phyloP scores from a whole-genome alignment of 1,140 invertebrate genomes.

The Drosophila varians region DNA sequence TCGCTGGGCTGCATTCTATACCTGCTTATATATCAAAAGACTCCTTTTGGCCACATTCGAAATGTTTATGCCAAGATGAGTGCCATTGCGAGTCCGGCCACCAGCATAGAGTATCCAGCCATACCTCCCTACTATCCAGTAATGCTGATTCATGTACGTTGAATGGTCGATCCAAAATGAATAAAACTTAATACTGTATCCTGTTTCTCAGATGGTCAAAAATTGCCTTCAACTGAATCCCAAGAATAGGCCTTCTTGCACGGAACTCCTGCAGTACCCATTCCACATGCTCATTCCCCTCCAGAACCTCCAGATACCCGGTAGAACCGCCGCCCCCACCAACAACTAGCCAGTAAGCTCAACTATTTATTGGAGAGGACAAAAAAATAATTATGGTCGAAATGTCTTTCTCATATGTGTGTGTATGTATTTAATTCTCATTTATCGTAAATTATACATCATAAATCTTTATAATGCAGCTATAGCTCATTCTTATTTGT shows the following conservation, averaged over 20 bases:
- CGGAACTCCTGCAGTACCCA: slow-evolving; percentile 88
- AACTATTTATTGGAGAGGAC: slow-evolving; percentile 21
- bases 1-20: slow-evolving; percentile 98
- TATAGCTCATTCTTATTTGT: slow-evolving; percentile 40
- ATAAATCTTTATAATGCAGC: slow-evolving; percentile 72
- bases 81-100: slow-evolving; percentile 91
- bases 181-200: not conserved
- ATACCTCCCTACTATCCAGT: slow-evolving; percentile 71
- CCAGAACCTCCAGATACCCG: slow-evolving; percentile 57
- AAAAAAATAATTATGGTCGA: slow-evolving; percentile 17
- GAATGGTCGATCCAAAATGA: not conserved
- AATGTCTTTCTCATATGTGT: slow-evolving; percentile 53
- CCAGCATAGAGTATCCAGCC: slow-evolving; percentile 90
- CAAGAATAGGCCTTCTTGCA: slow-evolving; percentile 88
- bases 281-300: slow-evolving; percentile 85
- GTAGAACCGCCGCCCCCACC: not conserved
- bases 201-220: slow-evolving; percentile 85
- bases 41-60: slow-evolving; percentile 95
- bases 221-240: slow-evolving; percentile 89
- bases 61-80: slow-evolving; percentile 90
- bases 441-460: slow-evolving; percentile 76
- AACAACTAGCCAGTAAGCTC: slow-evolving; percentile 27
- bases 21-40: slow-evolving; percentile 94
- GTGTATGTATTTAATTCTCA: slow-evolving; percentile 77
- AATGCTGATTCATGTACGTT: slow-evolving; percentile 72